phyloP scores from a whole-genome alignment of 2,113 vertebrate genomes.

The Telmatochromis sp. region DNA sequence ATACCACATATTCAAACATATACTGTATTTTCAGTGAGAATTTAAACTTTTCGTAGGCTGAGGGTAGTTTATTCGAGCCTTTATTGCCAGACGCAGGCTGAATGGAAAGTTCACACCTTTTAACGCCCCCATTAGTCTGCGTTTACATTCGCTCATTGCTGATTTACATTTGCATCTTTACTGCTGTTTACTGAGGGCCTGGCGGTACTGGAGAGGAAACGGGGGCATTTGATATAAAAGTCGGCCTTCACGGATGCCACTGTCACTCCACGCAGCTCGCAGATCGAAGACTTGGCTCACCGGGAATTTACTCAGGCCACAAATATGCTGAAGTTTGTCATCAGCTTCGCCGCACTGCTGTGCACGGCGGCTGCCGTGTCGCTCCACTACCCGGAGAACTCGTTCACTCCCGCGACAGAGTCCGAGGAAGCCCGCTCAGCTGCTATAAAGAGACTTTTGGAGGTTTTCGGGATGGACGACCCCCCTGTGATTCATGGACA shows the following conservation, averaged over 20 bases:
- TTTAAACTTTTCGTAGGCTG: not conserved
- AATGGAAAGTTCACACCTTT: constrained; percentile 78
- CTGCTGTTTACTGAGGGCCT: constrained; percentile 61
- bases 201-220: constrained; percentile 1
- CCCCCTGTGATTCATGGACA: constrained; percentile 64
- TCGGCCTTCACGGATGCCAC: not conserved
- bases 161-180: constrained; percentile 81
- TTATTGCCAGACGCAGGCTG: constrained; percentile 47
- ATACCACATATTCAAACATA: not conserved
- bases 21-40: not conserved
- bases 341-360: constrained; percentile 5
- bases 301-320: not conserved
- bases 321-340: constrained; percentile 43
- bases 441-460: constrained; percentile 80
- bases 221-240: constrained; percentile 71
- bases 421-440: constrained; percentile 60
- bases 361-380: constrained; percentile 38
- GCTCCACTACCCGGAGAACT: constrained; percentile 17
- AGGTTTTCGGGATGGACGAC: constrained; percentile 87
- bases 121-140: constrained; percentile 77
- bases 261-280: constrained; percentile 35
- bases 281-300: not conserved
- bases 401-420: constrained; percentile 10
- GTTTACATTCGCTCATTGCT: constrained; percentile 79
- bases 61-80: constrained; percentile 37